These are phyloP conservation scores for Scalopus aquaticus DNA, from an alignment of 2,113 vertebrate genomes.

Conservation along the genomic window DNA sequence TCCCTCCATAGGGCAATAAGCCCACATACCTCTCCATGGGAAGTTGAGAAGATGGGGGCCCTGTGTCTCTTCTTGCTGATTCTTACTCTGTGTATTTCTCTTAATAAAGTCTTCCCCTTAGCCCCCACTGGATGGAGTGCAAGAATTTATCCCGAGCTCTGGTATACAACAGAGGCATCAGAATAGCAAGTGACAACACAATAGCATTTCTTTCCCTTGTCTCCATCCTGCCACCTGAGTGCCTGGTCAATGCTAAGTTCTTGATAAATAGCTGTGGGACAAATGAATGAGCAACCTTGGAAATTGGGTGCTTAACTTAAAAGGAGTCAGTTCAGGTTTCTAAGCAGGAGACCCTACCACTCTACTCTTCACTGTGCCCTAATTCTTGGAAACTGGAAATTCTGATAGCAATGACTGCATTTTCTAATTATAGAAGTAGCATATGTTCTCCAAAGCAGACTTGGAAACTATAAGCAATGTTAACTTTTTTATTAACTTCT, in stretches of 20 bases:
- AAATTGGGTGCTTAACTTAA: not conserved
- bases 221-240: not conserved
- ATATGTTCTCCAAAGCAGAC: not conserved
- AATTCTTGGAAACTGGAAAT: not conserved
- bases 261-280: not conserved
- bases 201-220: not conserved
- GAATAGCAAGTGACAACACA: not conserved
- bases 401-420: not conserved
- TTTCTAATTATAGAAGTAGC: slow-evolving; percentile 28
- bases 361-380: not conserved
- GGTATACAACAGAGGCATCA: not conserved
- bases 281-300: too few species aligned
- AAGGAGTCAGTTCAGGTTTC: not conserved
- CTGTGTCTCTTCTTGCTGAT: not conserved
- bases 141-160: not conserved
- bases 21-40: not conserved
- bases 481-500: slow-evolving; percentile 56
- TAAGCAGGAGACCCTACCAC: not conserved
- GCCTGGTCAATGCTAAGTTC: not conserved
- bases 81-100: not conserved
- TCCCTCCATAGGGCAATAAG: not conserved
- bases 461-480: slow-evolving; percentile 28
- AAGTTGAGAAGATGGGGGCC: not conserved
- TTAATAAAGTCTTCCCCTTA: not conserved
- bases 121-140: not conserved